These are phyloP conservation scores for Manis pentadactyla DNA, from an alignment of 2,797 vertebrate genomes.

Conservation along the genomic window DNA sequence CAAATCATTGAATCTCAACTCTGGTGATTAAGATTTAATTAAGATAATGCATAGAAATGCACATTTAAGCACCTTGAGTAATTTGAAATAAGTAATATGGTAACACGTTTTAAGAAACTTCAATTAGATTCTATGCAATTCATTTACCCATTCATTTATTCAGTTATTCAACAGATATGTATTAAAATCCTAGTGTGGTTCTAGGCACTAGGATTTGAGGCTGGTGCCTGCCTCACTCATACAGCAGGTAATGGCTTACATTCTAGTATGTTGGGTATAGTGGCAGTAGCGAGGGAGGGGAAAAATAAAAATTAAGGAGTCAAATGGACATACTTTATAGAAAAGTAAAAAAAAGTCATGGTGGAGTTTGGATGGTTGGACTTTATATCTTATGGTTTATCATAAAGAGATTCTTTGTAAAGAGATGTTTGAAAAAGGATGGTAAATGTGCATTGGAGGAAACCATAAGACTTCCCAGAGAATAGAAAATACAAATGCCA, in stretches of 20 bases:
- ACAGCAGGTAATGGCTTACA: background rate
- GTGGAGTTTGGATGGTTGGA: background rate
- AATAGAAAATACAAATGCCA: background rate
- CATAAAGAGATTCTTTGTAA: background rate
- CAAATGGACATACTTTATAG: background rate
- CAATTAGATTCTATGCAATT: background rate
- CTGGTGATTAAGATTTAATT: background rate
- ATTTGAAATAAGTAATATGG: background rate
- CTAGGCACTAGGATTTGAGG: background rate
- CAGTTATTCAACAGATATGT: background rate
- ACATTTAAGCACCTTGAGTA: background rate
- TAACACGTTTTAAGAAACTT: background rate
- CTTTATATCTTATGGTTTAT: background rate
- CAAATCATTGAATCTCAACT: background rate
- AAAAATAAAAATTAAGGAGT: background rate
- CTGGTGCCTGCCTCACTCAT: background rate
- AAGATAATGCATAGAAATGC: background rate
- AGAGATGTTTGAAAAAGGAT: background rate
- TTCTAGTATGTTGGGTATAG: background rate
- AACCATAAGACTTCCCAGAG: background rate
- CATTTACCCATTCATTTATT: background rate
- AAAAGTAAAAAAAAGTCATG: background rate
- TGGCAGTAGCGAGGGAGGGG: fast-evolving
- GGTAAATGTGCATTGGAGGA: background rate
- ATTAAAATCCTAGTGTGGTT: background rate